A percentile compares a stretch with the other conserved stretches of the same genome.
phyloP scores from a whole-genome alignment of 1,140 invertebrate genomes.

The Neotoxoptera formosana region DNA sequence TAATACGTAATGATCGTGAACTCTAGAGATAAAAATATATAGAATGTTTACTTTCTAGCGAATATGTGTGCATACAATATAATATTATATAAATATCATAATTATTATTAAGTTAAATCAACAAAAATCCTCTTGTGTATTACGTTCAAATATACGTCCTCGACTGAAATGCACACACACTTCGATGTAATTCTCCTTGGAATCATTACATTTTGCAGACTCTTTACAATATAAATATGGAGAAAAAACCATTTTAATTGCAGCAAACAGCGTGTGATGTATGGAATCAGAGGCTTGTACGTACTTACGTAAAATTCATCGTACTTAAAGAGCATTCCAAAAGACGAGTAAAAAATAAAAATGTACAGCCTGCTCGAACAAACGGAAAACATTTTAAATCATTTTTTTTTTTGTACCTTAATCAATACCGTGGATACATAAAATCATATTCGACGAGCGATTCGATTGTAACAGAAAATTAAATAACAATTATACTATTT shows the following conservation, averaged over 20 bases:
- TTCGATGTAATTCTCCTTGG: neutral
- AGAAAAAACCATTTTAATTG: neutral
- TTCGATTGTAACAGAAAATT: neutral
- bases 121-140: constrained; percentile 2
- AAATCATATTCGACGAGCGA: neutral
- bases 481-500: neutral
- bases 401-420: neutral
- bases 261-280: neutral
- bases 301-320: neutral
- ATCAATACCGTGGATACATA: neutral
- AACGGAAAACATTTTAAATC: neutral
- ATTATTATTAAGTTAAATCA: neutral
- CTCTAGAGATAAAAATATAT: neutral
- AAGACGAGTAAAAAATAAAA: neutral
- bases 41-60: neutral
- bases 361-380: neutral
- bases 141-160: neutral
- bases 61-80: neutral
- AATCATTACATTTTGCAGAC: neutral
- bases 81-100: no score
- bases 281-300: neutral
- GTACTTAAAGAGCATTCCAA: neutral
- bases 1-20: neutral
- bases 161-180: neutral
- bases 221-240: neutral